A percentile compares a stretch with the other conserved stretches of the same genome.
These are phyloP conservation scores for Spea hammondii DNA, from an alignment of 2,797 vertebrate genomes.

Conservation along the genomic window DNA sequence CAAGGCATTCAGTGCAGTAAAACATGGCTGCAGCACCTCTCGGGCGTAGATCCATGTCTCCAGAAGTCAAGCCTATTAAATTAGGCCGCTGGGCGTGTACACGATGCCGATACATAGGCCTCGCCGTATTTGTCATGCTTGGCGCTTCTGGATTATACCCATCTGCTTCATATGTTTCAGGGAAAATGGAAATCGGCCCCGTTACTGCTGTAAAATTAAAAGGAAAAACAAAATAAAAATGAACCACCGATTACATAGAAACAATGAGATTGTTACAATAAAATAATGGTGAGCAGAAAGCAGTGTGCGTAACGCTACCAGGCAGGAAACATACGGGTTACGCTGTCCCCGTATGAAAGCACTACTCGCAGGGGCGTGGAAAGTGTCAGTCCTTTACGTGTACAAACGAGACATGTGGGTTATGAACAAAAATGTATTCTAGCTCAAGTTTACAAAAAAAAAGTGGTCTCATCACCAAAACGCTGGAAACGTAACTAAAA, in stretches of 20 bases:
- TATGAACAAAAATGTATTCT: no score
- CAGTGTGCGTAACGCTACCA: no score
- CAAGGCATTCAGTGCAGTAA: no score
- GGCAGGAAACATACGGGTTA: no score
- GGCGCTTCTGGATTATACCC: constrained; percentile 97
- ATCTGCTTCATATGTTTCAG: constrained; percentile 90
- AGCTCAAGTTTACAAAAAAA: no score
- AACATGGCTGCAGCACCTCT: constrained; percentile 75
- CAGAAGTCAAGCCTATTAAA: constrained; percentile 94
- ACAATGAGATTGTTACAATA: background rate
- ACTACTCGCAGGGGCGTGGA: no score
- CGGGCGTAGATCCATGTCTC: constrained; percentile 81
- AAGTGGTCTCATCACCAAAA: no score
- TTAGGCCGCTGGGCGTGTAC: constrained; percentile 93
- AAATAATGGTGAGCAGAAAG: background rate
- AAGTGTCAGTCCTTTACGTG: no score
- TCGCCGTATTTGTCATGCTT: constrained; percentile 89
- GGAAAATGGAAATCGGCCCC: constrained; percentile 65
- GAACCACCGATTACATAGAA: background rate
- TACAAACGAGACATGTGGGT: no score
- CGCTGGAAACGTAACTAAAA: no score
- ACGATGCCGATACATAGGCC: constrained; percentile 90
- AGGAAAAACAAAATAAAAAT: background rate
- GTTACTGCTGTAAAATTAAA: background rate
- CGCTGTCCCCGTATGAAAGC: no score